Evolutionary conservation across 2,797 vertebrate genomes (phyloP), one percentile per base, ranked within the genome.

Genomic region (Urophycis tenuis): DNA sequence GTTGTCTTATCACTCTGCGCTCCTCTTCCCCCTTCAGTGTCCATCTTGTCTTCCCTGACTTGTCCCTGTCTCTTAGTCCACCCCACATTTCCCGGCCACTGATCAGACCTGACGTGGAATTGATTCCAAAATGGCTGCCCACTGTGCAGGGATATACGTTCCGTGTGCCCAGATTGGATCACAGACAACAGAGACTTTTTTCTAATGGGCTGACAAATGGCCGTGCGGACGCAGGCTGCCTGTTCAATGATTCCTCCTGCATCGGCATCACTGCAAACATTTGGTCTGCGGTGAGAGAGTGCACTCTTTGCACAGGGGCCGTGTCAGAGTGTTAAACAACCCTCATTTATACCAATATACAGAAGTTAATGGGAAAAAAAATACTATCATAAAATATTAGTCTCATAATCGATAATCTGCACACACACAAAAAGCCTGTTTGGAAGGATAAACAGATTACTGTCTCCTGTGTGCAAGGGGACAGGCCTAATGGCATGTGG

Each of bases 311-410:
- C 39, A 41, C 39, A 17, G 39, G 39, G 39, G n/a, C n/a, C 39
- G 39, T 4, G 11, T 15, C 88, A 84, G 81, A 22, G 71, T 85
- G 79, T 87, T 88, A 80, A 91, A 81, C 82, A 85, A 85, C 77
- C 78, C 86, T 89, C 87, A 92, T 93, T 90, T 88, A 86, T 92
- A 91, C 89, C 89, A 87, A 91, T 92, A 84, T 89, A 82, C 45
- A 78, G 78, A 83, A 80, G 83, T 72, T 90, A 90, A 92, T 86
- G 88, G 85, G 87, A 88, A 90, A 92, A 89, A 82, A 86, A 90
- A 89, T 89, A 91, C 92, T 91, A 86, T 91, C 91, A 90, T 83
- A 87, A 25, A 69, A 69, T 69, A 14, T 11, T 30, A 29, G 25
- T 30, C 12, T 30, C n/a, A 89, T 90, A 90, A 74, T 88, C 89